Percentiles rank a stretch among this genome's conserved stretches.
These are phyloP conservation scores for Mesaphorura yosii DNA, from an alignment of 1,140 invertebrate species.

Conservation along the genomic window DNA sequence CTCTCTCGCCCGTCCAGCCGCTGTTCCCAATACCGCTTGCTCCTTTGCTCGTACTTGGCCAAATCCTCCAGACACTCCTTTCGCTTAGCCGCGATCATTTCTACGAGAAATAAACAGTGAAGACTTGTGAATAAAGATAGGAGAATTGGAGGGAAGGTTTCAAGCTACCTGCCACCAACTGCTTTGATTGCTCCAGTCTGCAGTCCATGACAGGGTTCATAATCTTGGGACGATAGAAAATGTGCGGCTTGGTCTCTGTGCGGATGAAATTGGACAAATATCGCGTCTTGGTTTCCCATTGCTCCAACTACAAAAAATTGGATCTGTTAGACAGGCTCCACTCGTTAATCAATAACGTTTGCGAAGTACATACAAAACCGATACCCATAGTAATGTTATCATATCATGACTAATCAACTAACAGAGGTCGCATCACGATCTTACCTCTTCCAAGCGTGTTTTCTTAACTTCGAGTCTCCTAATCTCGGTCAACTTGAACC, in stretches of 20 bases:
- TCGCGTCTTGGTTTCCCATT: constrained; percentile 70
- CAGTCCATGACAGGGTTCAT: constrained; percentile 46
- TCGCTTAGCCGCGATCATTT: constrained; percentile 42
- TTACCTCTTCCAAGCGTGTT: constrained; percentile 67
- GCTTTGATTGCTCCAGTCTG: constrained; percentile 45
- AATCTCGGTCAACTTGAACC: constrained; percentile 77
- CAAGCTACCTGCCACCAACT: constrained; percentile 47
- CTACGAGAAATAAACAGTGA: constrained; percentile 30
- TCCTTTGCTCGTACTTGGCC: constrained; percentile 34
- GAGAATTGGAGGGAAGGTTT: not conserved
- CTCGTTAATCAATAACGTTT: not conserved
- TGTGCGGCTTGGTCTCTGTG: constrained; percentile 69
- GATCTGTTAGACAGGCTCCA: not conserved
- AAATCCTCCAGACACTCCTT: constrained; percentile 40
- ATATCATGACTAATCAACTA: not conserved
- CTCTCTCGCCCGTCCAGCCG: constrained; percentile 9
- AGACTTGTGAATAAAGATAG: not conserved
- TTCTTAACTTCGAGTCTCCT: constrained; percentile 82
- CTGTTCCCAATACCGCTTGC: constrained; percentile 30
- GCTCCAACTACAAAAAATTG: constrained; percentile 46
- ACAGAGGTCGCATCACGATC: constrained; percentile 4
- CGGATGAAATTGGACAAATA: constrained; percentile 70
- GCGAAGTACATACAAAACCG: not conserved
- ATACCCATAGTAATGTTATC: too few relatives aligned
- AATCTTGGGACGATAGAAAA: constrained; percentile 77